Conservation (phyloP, 2,797 vertebrate genomes). For the Cryptoblepharus egeriae region DNA sequence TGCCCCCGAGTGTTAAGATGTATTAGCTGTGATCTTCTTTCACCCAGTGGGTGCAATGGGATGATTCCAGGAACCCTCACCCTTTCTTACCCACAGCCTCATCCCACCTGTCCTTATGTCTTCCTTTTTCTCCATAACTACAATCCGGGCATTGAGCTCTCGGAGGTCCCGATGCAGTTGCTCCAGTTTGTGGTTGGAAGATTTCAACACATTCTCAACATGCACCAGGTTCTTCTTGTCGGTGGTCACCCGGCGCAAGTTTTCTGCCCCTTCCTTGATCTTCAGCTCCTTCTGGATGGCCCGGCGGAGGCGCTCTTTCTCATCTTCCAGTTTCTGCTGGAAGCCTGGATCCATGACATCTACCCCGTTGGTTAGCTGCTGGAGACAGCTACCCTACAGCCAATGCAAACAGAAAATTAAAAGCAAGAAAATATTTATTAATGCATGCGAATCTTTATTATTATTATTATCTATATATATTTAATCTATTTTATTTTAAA, state of each 20-base stretch:
- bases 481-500: too few relatives aligned
- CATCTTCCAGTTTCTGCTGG: constrained; percentile 87
- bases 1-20: too few relatives aligned
- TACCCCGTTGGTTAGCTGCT: constrained; percentile 72
- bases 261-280: constrained; percentile 94
- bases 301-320: constrained; percentile 83
- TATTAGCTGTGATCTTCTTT: too few relatives aligned
- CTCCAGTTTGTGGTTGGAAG: constrained; percentile 89
- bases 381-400: constrained; percentile 73
- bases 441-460: too few relatives aligned
- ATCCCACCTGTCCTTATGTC: constrained; percentile 55
- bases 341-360: constrained; percentile 85
- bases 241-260: constrained; percentile 86
- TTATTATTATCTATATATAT: too few relatives aligned
- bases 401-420: constrained; percentile 16
- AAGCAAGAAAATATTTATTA: too few relatives aligned
- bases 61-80: not conserved
- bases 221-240: constrained; percentile 88
- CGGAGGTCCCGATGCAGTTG: constrained; percentile 87
- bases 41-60: too few relatives aligned
- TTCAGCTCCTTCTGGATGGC: constrained; percentile 95
- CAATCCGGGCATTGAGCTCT: constrained; percentile 87
- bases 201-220: constrained; percentile 88
- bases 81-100: not conserved
- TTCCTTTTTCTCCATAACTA: constrained; percentile 80